These are phyloP conservation scores for Paragorgia papillata DNA, from an alignment of 92 coral and sea anemone genomes.

Conservation along the genomic window DNA sequence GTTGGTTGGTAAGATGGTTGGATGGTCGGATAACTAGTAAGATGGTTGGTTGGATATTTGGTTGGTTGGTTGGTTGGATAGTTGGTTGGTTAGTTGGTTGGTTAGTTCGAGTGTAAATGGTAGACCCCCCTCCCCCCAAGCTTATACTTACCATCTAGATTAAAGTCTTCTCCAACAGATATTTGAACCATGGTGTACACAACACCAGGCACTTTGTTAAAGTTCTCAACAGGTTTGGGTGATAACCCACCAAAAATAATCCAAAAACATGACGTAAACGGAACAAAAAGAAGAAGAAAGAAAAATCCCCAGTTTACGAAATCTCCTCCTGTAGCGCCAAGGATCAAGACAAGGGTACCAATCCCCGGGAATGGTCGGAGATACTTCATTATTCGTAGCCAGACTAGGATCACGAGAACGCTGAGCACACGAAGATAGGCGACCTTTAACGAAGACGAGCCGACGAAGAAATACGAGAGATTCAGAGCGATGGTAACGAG, in stretches of 20 bases:
- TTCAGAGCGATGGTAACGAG: constrained; percentile 67
- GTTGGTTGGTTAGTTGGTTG: no score
- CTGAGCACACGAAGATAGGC: constrained; percentile 48
- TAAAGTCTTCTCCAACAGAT: constrained; percentile 93
- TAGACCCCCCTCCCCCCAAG: no score
- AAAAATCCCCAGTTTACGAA: constrained; percentile 82
- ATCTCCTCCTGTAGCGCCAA: constrained; percentile 76
- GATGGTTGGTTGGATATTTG: no score
- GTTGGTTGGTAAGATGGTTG: no score
- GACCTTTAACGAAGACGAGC: not conserved
- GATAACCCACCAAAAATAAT: constrained; percentile 73
- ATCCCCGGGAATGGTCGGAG: constrained; percentile 92
- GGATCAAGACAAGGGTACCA: constrained; percentile 92
- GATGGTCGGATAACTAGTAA: no score
- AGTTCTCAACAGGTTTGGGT: constrained; percentile 61
- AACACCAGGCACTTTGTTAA: constrained; percentile 63
- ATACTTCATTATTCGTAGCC: constrained; percentile 88
- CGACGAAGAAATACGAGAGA: constrained; percentile 55
- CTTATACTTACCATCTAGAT: constrained; percentile 65
- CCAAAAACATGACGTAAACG: constrained; percentile 96
- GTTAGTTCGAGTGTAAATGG: no score
- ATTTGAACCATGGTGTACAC: constrained; percentile 87
- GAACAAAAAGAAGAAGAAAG: constrained; percentile 79
- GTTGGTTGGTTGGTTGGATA: no score
- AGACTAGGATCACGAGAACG: constrained; percentile 65